Evolutionary conservation across 2,888 invertebrate genomes (phyloP).

Genomic region (Ferdinandea cuprea): DNA sequence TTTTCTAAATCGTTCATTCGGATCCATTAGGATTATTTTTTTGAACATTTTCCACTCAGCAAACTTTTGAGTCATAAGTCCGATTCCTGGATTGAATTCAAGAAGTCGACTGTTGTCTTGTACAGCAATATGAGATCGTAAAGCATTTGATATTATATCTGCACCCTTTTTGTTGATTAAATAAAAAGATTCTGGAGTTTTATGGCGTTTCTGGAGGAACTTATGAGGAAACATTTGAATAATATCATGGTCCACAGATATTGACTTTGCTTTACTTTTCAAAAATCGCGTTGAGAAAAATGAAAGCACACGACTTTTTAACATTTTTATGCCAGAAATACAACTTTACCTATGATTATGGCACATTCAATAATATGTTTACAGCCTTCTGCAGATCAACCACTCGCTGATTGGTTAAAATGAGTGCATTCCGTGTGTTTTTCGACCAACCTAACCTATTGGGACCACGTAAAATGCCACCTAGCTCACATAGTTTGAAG

Average conservation of each 20-base stretch:
- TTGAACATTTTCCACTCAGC: conserved; percentile 84
- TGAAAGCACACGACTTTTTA: conserved; percentile 3
- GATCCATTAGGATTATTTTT: conserved; percentile 86
- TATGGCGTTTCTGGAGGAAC: conserved; percentile 79
- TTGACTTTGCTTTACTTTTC: not conserved
- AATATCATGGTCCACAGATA: conserved; percentile 25
- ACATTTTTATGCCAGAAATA: not conserved
- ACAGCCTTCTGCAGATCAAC: too few species aligned
- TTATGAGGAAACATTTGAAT: conserved; percentile 78
- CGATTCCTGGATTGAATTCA: conserved; percentile 89
- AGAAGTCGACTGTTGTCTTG: conserved; percentile 79
- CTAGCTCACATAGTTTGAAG: too few species aligned
- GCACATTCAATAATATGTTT: too few species aligned
- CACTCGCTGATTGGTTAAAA: too few species aligned
- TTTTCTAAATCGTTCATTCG: conserved; percentile 83
- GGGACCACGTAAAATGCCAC: too few species aligned
- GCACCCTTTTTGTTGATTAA: conserved; percentile 78
- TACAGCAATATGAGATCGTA: conserved; percentile 77
- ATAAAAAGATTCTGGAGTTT: conserved; percentile 78
- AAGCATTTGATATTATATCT: conserved; percentile 76
- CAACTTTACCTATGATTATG: too few species aligned
- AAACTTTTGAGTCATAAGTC: conserved; percentile 85
- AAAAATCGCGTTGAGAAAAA: conserved; percentile 22
- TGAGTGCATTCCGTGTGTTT: too few species aligned
- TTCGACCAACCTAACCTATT: too few species aligned